Base-by-base conservation (phyloP, 2,113 vertebrate species). In the Strix aluco region DNA sequence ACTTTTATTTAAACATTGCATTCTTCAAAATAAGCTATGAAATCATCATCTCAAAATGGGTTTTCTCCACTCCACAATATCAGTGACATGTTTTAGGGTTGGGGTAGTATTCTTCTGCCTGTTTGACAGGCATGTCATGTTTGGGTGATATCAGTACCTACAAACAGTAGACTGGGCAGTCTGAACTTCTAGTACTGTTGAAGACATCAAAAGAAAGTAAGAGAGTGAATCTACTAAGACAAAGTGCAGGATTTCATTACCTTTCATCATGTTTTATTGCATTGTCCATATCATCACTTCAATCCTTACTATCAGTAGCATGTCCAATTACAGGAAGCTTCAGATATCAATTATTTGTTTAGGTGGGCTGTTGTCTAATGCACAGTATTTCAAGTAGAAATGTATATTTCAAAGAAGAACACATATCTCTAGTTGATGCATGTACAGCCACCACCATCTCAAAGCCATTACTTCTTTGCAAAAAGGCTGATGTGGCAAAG, bases 211-310 rank as follows among this genome's bases (percentile, higher is more conserved):
- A 87, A 94, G 49, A 87, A 75, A 49, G 44, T 44, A 54, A 81
- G 52, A 0, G 7, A 79, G 21, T 44, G 81, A 88, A 83, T 88
- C 90, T 62, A 18, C 57, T 80, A 42, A 81, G 52, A 67, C 20
- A 77, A 91, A 85, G 74, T 44, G 51, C 70, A 92, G 40, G 52
- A 62, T 62, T 94, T 72, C 74, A 47, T 66, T 95, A 38, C 62
- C 70, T 96, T 94, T 88, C 38, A 36, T 89, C 26, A 27, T 51
- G 65, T 79, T 97, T 97, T 92, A 97, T 91, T 87, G 58, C 73
- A 34, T 40, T 93, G 36, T 72, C 46, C 73, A n/a, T 93, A 83
- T 84, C 74, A 86, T 84, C 57, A 84, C 15, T 51, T 52, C 46
- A 95, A 34, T 90, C 63, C 74, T 47, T 81, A 55, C 44, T 94